Base-by-base conservation (phyloP, 1,140 invertebrate genomes). In the Drosophila hydei region DNA sequence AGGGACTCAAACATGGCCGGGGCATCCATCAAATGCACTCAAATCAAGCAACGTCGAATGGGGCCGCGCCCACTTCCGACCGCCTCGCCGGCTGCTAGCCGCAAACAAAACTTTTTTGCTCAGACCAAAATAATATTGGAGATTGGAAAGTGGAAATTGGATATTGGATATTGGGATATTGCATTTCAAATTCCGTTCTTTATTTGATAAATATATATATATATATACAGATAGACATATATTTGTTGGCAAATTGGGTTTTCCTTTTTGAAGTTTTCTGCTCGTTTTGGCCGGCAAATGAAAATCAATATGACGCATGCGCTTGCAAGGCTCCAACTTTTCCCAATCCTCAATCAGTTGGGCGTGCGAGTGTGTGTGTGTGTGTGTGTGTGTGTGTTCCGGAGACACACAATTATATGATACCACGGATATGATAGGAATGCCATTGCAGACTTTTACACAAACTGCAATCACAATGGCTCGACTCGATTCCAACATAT, bases 291-390 rank as follows among this genome's bases (percentile, higher is more conserved):
- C 59, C 64, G 51, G 70, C 71, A 60, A 59, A 75, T 60, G 65
- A 85, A 85, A 84, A 84, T 84, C 80, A 84, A 84, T 84, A 84
- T 80, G 80, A 80, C 80, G 80, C 80, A 84, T 84, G 80, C 80
- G 80, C 80, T 79, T 50, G 19, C 56, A 58, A 51, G n/a, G 52
- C 56, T 70, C 62, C 65, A 27, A 27, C 51, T 23, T 30, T 54
- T 25, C 7, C 18, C 12, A 14, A 40, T 52, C 36, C 36, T 18
- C 16, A 19, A 19, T 4, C 42, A 11, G 42, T 12, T 19, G 12
- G 7, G 14, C 23, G 43, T 60, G 23, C n/a, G 38, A 16, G 54
- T 27, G 14, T 14, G 21, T 9, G 16, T 43, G 25, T 45, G 12
- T 14, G 12, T 14, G 27, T 33, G 25, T 38, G 16, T 23, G 51